A percentile compares a stretch with the other conserved stretches of the same genome.
Evolutionary conservation across 2,888 invertebrate species (phyloP).

Genomic region (Actias luna): DNA sequence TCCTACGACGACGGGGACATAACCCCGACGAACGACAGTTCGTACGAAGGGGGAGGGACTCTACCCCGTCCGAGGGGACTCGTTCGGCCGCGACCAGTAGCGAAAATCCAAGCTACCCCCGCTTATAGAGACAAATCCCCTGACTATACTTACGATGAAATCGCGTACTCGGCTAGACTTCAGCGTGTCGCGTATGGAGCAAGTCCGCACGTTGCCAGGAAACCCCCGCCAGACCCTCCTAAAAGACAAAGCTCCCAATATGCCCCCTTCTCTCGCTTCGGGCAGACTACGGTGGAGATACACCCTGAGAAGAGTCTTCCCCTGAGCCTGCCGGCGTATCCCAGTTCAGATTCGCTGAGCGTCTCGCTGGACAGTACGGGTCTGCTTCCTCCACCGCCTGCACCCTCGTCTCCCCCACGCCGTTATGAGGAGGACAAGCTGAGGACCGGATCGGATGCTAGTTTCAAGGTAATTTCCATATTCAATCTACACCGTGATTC

Average conservation of each 20-base stretch:
- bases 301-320: constrained; percentile 82
- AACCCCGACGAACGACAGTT: constrained; percentile 89
- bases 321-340: constrained; percentile 83
- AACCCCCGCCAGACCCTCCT: constrained; percentile 91
- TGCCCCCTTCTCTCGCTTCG: constrained; percentile 74
- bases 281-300: constrained; percentile 84
- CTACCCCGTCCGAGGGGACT: constrained; percentile 91
- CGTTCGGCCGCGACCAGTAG: constrained; percentile 90
- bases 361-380: constrained; percentile 84
- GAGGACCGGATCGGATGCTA: constrained; percentile 90
- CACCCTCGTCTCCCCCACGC: constrained; percentile 84
- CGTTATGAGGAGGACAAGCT: constrained; percentile 70
- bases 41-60: constrained; percentile 90
- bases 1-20: constrained; percentile 95
- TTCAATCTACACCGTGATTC: too few species aligned
- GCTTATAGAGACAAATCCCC: constrained; percentile 69
- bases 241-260: constrained; percentile 85
- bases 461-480: constrained; percentile 85
- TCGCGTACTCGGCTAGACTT: constrained; percentile 71
- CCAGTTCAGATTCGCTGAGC: constrained; percentile 84
- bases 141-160: constrained; percentile 75
- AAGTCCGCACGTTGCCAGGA: constrained; percentile 88
- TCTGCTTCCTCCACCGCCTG: constrained; percentile 84
- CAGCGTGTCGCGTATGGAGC: constrained; percentile 82
- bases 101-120: constrained; percentile 86